Conservation (phyloP, 2,888 invertebrate genomes). For the Leucozona laternaria region DNA sequence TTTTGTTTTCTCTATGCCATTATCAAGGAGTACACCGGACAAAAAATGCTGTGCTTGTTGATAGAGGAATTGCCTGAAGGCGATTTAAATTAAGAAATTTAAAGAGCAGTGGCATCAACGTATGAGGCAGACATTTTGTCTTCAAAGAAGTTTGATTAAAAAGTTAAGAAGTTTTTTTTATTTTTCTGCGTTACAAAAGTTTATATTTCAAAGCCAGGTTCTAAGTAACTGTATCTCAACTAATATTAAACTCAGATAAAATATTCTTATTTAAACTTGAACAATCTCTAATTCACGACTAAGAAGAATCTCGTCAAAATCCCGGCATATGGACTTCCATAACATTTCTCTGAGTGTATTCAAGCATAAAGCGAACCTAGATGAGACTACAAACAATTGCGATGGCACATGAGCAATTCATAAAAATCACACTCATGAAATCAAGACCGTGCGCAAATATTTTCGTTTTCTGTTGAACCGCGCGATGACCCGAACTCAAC, state of each 20-base stretch:
- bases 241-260: no score
- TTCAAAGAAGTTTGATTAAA: no score
- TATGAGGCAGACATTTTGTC: no score
- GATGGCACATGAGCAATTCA: constrained; percentile 53
- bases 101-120: no score
- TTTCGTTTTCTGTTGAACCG: constrained; percentile 68
- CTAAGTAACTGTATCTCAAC: no score
- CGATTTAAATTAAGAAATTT: background rate
- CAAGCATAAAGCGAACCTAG: background rate
- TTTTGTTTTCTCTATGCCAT: background rate
- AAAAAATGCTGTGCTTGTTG: background rate
- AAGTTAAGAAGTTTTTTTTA: no score
- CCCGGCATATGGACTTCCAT: no score
- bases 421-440: constrained; percentile 59
- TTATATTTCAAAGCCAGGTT: no score
- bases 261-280: no score
- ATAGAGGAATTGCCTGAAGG: background rate
- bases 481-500: constrained; percentile 45
- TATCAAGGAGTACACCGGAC: background rate
- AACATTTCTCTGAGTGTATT: constrained; percentile 4
- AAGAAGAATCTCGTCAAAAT: no score
- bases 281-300: no score
- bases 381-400: constrained; percentile 8
- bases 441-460: constrained; percentile 56
- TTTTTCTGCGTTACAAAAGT: no score